phyloP scores from a whole-genome alignment of 2,113 vertebrate species.

The Vulpes ferrilata region DNA sequence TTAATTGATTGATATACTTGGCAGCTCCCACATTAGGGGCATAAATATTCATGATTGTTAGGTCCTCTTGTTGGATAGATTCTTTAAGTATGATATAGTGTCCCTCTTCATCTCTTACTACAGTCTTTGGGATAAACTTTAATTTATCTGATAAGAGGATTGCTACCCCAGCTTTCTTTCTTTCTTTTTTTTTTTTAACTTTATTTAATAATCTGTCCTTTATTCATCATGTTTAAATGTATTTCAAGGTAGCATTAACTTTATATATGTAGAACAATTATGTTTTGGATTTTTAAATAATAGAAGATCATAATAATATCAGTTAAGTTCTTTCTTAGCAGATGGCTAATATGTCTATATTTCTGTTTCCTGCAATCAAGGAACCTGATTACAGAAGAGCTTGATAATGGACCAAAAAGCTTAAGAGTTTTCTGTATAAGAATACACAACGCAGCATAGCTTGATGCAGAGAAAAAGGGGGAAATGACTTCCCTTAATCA shows the following conservation, averaged over 20 bases:
- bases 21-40: too few species aligned
- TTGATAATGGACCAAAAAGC: neutral
- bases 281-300: constrained; percentile 1
- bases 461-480: neutral
- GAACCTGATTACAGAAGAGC: neutral
- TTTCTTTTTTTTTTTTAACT: neutral
- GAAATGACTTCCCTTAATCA: neutral
- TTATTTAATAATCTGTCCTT: neutral
- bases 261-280: neutral
- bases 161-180: too few species aligned
- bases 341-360: neutral
- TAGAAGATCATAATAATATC: neutral
- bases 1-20: too few species aligned
- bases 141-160: too few species aligned
- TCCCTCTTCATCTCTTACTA: too few species aligned
- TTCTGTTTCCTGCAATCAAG: neutral
- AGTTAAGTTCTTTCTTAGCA: neutral
- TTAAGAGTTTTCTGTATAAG: neutral
- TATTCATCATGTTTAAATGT: neutral
- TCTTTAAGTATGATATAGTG: too few species aligned
- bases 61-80: too few species aligned
- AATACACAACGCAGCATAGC: neutral
- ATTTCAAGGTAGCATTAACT: neutral
- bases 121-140: too few species aligned
- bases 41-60: too few species aligned